Evolutionary conservation across 2,113 vertebrate species (phyloP), one percentile per base, ranked within the genome.

Genomic region (Numida meleagris): DNA sequence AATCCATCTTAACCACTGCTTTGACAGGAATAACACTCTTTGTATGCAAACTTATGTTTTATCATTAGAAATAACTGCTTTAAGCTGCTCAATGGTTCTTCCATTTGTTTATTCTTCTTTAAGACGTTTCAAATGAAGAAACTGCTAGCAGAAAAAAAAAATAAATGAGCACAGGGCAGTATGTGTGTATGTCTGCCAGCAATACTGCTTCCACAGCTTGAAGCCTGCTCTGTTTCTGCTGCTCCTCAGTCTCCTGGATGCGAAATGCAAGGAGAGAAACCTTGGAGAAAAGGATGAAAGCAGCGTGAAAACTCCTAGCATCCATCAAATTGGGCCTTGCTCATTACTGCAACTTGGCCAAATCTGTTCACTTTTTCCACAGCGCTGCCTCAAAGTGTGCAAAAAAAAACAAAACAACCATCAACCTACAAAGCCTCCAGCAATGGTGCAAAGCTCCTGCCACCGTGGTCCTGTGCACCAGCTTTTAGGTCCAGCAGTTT

Each of bases 51-150:
- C 70, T n/a, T 86, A 11, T 31, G 48, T 72, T 93, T 95, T 91
- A 96, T 94, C 95, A 82, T 83, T 91, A 97, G 89, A 95, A 96
- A 87, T 81, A 96, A 91, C 78, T 68, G 58, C 78, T 96, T 91
- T 75, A 80, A 86, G 77, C 71, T 82, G 88, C 24, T 79, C 80
- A 91, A 96, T 90, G 48, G 46, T 46, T 94, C 43, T 74, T 71
- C 55, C 80, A 77, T 92, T 93, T 91, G 46, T 77, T 82, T 89
- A 63, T 78, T 86, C 38, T 72, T 76, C 55, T n/a, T n/a, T 59
- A 36, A 81, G 67, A 75, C 50, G 58, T 65, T 89, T 89, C 55
- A 85, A 59, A 85, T 9, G 33, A 75, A 91, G 67, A 73, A 89
- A 70, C 21, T 50, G 71, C 71, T 34, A 63, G 71, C 33, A 77